A percentile compares a stretch with the other conserved stretches of the same genome.
Evolutionary conservation across 2,113 vertebrate species (phyloP).

Genomic region (Capreolus pygargus): DNA sequence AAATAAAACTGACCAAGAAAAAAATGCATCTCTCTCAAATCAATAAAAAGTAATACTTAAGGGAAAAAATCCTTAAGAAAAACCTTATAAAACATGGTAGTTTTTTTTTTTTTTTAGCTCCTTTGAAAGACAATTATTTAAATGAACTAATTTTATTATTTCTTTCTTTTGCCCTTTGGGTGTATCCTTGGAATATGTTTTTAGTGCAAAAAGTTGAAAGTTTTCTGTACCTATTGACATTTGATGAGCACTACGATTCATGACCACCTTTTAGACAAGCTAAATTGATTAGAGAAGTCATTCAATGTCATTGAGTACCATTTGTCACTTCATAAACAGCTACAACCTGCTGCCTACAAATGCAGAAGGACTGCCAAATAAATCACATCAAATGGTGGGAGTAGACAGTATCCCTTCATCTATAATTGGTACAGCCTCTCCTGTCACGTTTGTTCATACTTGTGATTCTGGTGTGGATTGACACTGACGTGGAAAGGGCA

Average conservation of each 20-base stretch:
- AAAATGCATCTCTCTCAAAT: not conserved
- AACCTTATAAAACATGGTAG: slow-evolving; percentile 11
- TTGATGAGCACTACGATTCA: slow-evolving; percentile 81
- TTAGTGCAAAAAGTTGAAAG: slow-evolving; percentile 55
- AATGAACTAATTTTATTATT: not conserved
- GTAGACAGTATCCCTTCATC: slow-evolving; percentile 88
- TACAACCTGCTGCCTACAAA: slow-evolving; percentile 85
- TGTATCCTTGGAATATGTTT: not conserved
- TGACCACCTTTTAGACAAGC: slow-evolving; percentile 84
- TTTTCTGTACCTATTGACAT: slow-evolving; percentile 78
- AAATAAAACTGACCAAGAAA: slow-evolving; percentile 40
- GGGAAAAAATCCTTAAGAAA: not conserved
- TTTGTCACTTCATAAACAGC: slow-evolving; percentile 89
- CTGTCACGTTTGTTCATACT: slow-evolving; percentile 86
- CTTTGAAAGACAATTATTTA: not conserved
- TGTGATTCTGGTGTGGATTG: slow-evolving; percentile 83
- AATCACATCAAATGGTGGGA: slow-evolving; percentile 92
- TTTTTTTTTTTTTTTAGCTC: slow-evolving; percentile 35
- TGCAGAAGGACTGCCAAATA: slow-evolving; percentile 86
- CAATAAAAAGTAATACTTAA: not conserved
- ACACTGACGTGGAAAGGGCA: slow-evolving; percentile 86
- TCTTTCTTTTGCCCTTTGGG: not conserved
- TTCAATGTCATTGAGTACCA: slow-evolving; percentile 89
- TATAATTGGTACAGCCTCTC: slow-evolving; percentile 91
- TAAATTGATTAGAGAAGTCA: slow-evolving; percentile 93